Evolutionary conservation across 2,888 invertebrate genomes (phyloP).

Genomic region (Orthosia incerta): DNA sequence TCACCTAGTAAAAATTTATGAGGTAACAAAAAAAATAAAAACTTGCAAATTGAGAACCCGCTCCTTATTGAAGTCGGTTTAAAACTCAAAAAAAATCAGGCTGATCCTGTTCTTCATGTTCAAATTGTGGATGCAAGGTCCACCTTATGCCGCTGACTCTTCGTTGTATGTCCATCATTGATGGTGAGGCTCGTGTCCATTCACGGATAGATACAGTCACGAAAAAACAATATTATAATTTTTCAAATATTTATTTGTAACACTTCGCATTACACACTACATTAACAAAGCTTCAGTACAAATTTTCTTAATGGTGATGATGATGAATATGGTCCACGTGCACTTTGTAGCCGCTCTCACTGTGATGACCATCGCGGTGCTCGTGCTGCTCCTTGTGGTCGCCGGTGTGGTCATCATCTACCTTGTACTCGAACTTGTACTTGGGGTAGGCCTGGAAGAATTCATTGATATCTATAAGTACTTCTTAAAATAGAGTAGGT

Average conservation of each 20-base stretch:
- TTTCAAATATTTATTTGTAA: constrained; percentile 23
- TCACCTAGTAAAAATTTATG: too few species aligned
- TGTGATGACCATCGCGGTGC: constrained; percentile 89
- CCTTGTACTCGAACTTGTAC: constrained; percentile 77
- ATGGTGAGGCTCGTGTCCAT: too few species aligned
- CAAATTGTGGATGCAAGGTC: too few species aligned
- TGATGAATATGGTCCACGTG: constrained; percentile 78
- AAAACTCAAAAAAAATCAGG: too few species aligned
- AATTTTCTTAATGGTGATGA: constrained; percentile 49
- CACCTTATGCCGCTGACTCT: too few species aligned
- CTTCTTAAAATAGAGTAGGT: background rate
- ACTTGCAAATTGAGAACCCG: too few species aligned
- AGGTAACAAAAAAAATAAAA: too few species aligned
- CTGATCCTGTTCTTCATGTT: too few species aligned
- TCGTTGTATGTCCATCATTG: too few species aligned
- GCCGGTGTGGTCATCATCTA: constrained; percentile 90
- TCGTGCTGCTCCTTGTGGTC: constrained; percentile 89
- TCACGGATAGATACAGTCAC: too few species aligned
- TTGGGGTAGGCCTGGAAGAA: constrained; percentile 74
- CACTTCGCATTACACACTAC: constrained; percentile 30
- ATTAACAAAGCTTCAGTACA: constrained; percentile 15
- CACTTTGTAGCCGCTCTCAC: constrained; percentile 90
- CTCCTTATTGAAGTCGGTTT: too few species aligned
- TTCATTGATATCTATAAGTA: background rate
- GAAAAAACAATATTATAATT: background rate